Conservation (phyloP, 2,888 invertebrate species). For the Ennomos quercinarius region DNA sequence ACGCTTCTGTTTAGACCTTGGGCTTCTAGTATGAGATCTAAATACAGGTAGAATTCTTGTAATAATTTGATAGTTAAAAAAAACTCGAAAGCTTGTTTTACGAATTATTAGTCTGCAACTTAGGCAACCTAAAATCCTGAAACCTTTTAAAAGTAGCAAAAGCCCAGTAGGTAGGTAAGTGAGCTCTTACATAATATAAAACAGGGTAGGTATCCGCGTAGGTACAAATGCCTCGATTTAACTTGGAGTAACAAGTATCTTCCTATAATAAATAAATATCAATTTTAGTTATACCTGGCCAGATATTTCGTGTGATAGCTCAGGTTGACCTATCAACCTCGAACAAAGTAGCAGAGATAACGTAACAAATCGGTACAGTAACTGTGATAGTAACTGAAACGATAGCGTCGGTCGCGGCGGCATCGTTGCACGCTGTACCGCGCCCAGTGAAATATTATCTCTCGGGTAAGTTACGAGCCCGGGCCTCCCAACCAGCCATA, state of each 20-base stretch:
- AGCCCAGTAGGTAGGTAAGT: too few relatives aligned
- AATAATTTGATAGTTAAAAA: background rate
- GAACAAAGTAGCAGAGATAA: slow-evolving; percentile 78
- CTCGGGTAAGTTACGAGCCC: slow-evolving; percentile 69
- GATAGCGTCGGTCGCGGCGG: slow-evolving; percentile 59
- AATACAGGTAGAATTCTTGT: background rate
- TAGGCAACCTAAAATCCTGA: too few relatives aligned
- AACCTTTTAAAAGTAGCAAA: too few relatives aligned
- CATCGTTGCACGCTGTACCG: slow-evolving; percentile 40
- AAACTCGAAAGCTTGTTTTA: too few relatives aligned
- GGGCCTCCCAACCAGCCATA: slow-evolving; percentile 72
- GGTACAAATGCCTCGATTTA: background rate
- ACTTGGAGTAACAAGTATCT: slow-evolving; percentile 5
- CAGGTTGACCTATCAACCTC: slow-evolving; percentile 79
- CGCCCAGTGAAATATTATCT: slow-evolving; percentile 77
- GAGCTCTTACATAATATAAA: too few relatives aligned
- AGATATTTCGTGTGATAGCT: slow-evolving; percentile 65
- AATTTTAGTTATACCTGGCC: slow-evolving; percentile 38
- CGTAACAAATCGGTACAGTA: slow-evolving; percentile 78
- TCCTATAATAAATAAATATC: background rate
- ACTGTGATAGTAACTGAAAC: slow-evolving; percentile 70
- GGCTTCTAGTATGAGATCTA: background rate
- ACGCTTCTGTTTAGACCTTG: slow-evolving; percentile 7
- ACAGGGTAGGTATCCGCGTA: too few relatives aligned
- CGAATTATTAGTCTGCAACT: too few relatives aligned